A percentile compares a stretch with the other conserved stretches of the same genome.
These are phyloP conservation scores for Cromileptes altivelis DNA, from an alignment of 2,113 vertebrate genomes.

Conservation along the genomic window DNA sequence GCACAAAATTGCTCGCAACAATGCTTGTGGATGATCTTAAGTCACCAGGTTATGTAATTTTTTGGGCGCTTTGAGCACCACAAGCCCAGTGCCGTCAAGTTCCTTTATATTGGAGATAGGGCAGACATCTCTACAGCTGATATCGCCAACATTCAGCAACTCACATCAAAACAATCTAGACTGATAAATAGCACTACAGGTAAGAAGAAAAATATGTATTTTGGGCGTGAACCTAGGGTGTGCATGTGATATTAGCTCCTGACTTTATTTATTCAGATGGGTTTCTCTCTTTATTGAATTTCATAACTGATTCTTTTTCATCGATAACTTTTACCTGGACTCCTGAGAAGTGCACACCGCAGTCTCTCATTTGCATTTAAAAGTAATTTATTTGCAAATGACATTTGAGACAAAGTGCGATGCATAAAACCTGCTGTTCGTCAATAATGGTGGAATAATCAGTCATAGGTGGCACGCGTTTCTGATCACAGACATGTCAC, in stretches of 20 bases:
- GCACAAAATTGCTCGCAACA: too few relatives aligned
- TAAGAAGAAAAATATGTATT: too few relatives aligned
- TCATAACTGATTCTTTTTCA: neutral
- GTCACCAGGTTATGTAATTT: too few relatives aligned
- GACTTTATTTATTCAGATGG: neutral
- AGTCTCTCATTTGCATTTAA: conserved; percentile 16
- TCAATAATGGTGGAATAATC: neutral
- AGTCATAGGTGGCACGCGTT: neutral
- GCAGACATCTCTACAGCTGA: too few relatives aligned
- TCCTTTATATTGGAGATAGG: too few relatives aligned
- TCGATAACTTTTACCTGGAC: neutral
- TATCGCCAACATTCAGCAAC: too few relatives aligned
- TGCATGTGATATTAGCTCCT: neutral
- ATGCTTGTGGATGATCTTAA: too few relatives aligned
- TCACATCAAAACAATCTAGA: too few relatives aligned
- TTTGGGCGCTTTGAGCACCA: too few relatives aligned
- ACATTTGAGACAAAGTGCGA: neutral
- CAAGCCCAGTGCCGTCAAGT: too few relatives aligned
- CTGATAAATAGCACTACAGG: too few relatives aligned
- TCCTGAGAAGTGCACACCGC: neutral
- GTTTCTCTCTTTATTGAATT: neutral
- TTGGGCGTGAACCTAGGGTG: too few relatives aligned
- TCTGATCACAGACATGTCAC: conserved; percentile 1
- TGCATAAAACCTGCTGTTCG: neutral
- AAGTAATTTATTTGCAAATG: neutral